phyloP scores from a whole-genome alignment of 2,113 vertebrate genomes.

The Hucho hucho region DNA sequence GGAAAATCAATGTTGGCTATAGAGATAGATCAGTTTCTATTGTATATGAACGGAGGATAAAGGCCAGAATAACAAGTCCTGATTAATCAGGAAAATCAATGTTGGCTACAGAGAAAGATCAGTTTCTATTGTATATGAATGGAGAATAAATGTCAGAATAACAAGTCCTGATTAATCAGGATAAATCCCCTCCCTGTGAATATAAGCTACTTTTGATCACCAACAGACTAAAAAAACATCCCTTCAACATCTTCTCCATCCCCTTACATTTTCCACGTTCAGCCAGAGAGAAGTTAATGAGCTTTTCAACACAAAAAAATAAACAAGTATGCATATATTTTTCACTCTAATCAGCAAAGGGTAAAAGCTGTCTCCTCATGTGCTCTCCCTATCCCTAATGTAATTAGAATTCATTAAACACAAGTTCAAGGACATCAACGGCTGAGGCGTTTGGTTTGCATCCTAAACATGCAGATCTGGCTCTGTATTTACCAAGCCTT shows the following conservation, averaged over 20 bases:
- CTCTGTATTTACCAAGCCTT: too few species aligned
- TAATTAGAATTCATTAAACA: slow-evolving; percentile 70
- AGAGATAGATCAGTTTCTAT: too few species aligned
- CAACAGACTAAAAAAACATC: neutral
- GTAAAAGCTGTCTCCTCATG: slow-evolving; percentile 48
- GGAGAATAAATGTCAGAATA: too few species aligned
- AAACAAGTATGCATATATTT: slow-evolving; percentile 48
- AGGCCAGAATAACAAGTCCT: too few species aligned
- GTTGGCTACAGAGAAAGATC: too few species aligned
- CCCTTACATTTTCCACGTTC: slow-evolving; percentile 24
- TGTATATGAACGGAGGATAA: too few species aligned
- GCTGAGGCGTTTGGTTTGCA: slow-evolving; percentile 11
- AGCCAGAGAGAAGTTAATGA: slow-evolving; percentile 55
- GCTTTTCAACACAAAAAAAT: slow-evolving; percentile 53
- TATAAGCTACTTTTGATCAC: neutral
- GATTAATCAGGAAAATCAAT: too few species aligned
- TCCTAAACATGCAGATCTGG: slow-evolving; percentile 15
- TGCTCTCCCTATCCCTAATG: slow-evolving; percentile 47
- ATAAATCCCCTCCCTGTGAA: neutral
- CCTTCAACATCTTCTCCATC: slow-evolving; percentile 12
- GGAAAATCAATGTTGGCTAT: neutral
- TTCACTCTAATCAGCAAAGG: slow-evolving; percentile 66
- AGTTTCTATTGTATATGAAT: too few species aligned
- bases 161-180: too few species aligned
- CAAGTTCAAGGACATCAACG: slow-evolving; percentile 62